These are phyloP conservation scores for Linnaemya vulpina DNA, from an alignment of 2,888 invertebrate genomes.

Conservation along the genomic window DNA sequence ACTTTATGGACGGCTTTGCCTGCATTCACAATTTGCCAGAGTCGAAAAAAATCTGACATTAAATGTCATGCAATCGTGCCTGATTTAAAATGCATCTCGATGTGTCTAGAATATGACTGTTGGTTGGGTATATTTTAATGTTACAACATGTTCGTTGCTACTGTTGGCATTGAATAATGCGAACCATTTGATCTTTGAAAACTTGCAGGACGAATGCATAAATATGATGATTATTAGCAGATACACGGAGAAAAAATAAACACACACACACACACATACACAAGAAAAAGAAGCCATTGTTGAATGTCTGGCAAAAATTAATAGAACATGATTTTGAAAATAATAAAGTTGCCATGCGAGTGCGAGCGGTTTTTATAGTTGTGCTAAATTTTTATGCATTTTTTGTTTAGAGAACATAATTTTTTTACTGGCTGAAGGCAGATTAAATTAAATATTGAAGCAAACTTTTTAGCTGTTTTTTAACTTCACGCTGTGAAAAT, in stretches of 20 bases:
- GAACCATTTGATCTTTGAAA: constrained; percentile 46
- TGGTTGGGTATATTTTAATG: constrained; percentile 28
- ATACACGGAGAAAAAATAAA: constrained; percentile 35
- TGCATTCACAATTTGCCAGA: constrained; percentile 52
- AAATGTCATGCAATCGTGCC: constrained; percentile 59
- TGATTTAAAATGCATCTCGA: constrained; percentile 52
- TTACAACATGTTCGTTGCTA: constrained; percentile 40
- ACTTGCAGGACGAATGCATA: constrained; percentile 50
- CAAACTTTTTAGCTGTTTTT: neutral
- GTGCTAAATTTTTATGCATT: neutral
- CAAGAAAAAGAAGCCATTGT: neutral
- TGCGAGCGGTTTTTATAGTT: constrained; percentile 1
- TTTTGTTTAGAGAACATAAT: neutral
- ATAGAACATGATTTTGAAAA: constrained; percentile 1
- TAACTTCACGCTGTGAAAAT: no score
- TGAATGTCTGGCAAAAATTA: constrained; percentile 23
- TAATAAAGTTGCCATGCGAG: neutral
- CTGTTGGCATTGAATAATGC: constrained; percentile 52
- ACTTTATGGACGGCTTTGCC: constrained; percentile 31
- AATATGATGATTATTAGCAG: constrained; percentile 42
- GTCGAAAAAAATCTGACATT: constrained; percentile 46
- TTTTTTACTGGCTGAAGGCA: neutral
- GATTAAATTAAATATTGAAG: neutral
- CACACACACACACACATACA: no score
- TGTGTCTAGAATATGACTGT: constrained; percentile 52